These are phyloP conservation scores for Sesamia nonagrioides DNA, from an alignment of 1,140 invertebrate species.

Conservation along the genomic window DNA sequence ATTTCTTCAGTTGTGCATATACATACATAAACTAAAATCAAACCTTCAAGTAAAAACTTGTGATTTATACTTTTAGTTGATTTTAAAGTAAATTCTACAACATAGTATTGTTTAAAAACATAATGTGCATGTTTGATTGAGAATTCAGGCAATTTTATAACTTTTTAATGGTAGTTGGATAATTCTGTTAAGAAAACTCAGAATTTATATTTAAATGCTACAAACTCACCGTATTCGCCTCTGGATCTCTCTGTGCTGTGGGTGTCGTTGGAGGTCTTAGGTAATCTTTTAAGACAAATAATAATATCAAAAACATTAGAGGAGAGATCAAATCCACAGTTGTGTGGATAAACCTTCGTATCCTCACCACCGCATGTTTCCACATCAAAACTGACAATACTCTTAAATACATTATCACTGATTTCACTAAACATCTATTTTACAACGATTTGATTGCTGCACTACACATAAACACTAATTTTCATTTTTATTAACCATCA, in stretches of 20 bases:
- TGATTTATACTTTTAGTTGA: too few relatives aligned
- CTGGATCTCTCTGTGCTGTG: neutral
- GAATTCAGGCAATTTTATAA: too few relatives aligned
- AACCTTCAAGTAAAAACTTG: too few relatives aligned
- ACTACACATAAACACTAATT: neutral
- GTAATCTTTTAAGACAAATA: slow-evolving; percentile 63
- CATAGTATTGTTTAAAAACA: too few relatives aligned
- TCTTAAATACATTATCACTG: slow-evolving; percentile 57
- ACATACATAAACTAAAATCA: too few relatives aligned
- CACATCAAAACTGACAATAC: slow-evolving; percentile 67
- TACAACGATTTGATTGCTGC: neutral
- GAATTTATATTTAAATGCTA: too few relatives aligned
- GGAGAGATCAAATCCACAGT: slow-evolving; percentile 64
- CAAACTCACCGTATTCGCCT: slow-evolving; percentile 15
- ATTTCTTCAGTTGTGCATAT: too few relatives aligned
- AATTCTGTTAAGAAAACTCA: too few relatives aligned
- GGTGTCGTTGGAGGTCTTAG: neutral
- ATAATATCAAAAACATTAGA: slow-evolving; percentile 62
- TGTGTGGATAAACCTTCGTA: slow-evolving; percentile 68
- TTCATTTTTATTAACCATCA: neutral
- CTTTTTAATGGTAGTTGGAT: too few relatives aligned
- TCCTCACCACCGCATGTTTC: slow-evolving; percentile 68
- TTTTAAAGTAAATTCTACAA: too few relatives aligned
- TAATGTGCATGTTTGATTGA: too few relatives aligned
- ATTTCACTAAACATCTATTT: slow-evolving; percentile 17